Evolutionary conservation across 2,113 vertebrate species (phyloP).

Genomic region (Manacus vitellinus): DNA sequence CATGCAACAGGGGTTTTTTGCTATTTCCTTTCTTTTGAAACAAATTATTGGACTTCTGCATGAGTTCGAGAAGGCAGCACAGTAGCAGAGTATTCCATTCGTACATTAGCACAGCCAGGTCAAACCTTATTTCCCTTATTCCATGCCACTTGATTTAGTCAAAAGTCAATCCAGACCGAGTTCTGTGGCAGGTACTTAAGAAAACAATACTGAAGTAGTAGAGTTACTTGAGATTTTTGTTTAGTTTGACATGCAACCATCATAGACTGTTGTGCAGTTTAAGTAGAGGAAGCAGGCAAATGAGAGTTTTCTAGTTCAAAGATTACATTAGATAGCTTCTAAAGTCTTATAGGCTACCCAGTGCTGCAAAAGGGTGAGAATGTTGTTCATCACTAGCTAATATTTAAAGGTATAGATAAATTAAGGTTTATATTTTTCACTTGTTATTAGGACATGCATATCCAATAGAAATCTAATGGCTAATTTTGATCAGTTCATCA

Average conservation of each 20-base stretch:
- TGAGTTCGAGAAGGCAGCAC: background rate
- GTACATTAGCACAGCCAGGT: background rate
- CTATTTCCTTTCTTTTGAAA: background rate
- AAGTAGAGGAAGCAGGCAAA: background rate
- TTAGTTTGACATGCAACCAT: slow-evolving; percentile 4
- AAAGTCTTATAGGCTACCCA: background rate
- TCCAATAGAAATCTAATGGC: background rate
- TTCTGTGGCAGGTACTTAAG: background rate
- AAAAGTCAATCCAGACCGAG: background rate
- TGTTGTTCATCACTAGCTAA: background rate
- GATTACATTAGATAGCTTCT: background rate
- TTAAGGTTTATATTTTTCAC: background rate
- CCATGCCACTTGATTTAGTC: background rate
- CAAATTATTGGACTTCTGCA: background rate
- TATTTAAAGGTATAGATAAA: background rate
- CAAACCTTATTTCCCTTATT: background rate
- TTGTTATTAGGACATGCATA: background rate
- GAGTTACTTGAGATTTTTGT: slow-evolving; percentile 10
- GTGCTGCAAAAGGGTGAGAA: background rate
- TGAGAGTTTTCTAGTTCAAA: background rate
- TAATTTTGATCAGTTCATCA: background rate
- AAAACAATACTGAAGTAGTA: background rate
- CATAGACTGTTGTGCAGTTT: background rate
- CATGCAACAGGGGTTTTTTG: background rate
- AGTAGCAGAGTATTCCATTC: background rate